Percentiles rank a stretch among this genome's conserved stretches.
These are phyloP conservation scores for Gracilinanus agilis DNA, from an alignment of 2,113 vertebrate species.

Conservation along the genomic window DNA sequence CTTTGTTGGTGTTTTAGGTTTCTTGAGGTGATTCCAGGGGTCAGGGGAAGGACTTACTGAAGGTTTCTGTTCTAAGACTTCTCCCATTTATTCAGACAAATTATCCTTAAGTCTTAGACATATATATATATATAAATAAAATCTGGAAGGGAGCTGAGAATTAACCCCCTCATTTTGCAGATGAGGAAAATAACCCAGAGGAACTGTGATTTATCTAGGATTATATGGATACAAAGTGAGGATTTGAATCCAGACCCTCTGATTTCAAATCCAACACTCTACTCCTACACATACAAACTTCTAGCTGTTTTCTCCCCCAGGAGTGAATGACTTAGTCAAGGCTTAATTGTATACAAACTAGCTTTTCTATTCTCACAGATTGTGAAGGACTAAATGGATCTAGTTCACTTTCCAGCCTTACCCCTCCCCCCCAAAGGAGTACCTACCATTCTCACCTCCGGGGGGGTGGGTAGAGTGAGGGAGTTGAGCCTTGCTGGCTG, in stretches of 20 bases:
- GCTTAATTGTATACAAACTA: not conserved
- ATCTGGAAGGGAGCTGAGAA: not conserved
- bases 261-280: not conserved
- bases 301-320: not conserved
- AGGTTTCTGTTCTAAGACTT: not conserved
- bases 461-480: conserved; percentile 92
- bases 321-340: not conserved
- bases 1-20: not conserved
- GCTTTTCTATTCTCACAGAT: not conserved
- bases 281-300: not conserved
- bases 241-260: not conserved
- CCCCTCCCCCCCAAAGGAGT: not conserved
- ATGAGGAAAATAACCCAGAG: not conserved
- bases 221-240: not conserved
- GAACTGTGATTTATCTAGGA: not conserved
- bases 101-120: not conserved
- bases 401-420: not conserved
- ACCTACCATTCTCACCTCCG: conserved; percentile 98
- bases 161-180: not conserved
- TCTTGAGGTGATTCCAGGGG: not conserved
- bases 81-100: not conserved
- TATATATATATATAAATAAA: too few relatives aligned
- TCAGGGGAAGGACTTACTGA: not conserved
- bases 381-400: not conserved
- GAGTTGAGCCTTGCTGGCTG: conserved; percentile 92